Conservation (phyloP, 2,113 vertebrate species). For the Pachycephala philippinensis region DNA sequence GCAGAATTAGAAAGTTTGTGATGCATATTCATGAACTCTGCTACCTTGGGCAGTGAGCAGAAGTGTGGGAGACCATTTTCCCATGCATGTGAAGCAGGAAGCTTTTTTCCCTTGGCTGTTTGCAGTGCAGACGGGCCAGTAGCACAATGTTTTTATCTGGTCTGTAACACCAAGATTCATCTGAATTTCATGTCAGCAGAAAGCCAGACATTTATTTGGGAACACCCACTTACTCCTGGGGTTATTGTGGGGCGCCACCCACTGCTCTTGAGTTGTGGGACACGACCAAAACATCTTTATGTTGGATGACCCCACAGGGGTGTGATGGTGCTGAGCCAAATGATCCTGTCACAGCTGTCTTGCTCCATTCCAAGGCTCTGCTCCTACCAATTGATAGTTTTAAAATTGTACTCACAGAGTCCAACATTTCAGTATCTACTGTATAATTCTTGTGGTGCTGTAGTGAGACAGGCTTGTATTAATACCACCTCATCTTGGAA, state of each 20-base stretch:
- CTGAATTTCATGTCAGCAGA: background rate
- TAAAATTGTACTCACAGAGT: background rate
- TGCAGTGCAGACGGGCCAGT: background rate
- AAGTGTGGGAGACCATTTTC: background rate
- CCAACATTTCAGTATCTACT: background rate
- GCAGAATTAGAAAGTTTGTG: background rate
- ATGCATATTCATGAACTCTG: background rate
- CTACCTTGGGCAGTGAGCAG: background rate
- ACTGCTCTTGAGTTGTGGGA: background rate
- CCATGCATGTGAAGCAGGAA: background rate
- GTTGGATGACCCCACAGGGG: background rate
- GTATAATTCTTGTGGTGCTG: background rate
- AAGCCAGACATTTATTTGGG: background rate
- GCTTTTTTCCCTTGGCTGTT: background rate
- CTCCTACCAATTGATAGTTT: background rate
- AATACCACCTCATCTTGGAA: constrained; percentile 55
- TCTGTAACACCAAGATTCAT: background rate
- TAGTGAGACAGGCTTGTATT: constrained; percentile 48
- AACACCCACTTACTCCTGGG: background rate
- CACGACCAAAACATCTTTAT: background rate
- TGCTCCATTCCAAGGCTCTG: background rate
- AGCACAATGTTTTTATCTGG: background rate
- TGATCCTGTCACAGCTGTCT: background rate
- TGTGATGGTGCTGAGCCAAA: background rate
- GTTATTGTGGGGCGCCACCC: background rate